Conservation (phyloP, 2,888 invertebrate species). For the Metallyticus violacea region DNA sequence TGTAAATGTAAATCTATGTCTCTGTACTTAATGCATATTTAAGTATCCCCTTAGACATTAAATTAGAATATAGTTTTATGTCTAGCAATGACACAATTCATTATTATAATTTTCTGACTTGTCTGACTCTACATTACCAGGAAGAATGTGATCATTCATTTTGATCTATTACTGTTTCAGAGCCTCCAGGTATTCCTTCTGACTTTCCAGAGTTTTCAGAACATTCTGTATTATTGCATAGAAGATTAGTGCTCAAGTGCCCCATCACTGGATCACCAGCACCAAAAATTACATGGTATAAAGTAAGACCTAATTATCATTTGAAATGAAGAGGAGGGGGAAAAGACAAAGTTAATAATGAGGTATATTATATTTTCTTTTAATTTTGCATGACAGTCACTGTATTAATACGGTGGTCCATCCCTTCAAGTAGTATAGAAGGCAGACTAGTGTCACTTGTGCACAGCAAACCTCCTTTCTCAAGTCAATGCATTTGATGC, state of each 20-base stretch:
- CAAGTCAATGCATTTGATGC: no score
- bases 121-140: no score
- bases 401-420: no score
- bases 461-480: no score
- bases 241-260: constrained; percentile 53
- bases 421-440: no score
- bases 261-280: constrained; percentile 57
- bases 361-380: no score
- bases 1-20: neutral
- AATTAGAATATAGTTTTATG: neutral
- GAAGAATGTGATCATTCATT: neutral
- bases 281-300: constrained; percentile 60
- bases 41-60: neutral
- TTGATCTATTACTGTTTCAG: constrained; percentile 29
- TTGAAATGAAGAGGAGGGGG: neutral
- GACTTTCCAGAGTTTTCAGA: constrained; percentile 15
- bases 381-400: no score
- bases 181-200: constrained; percentile 43
- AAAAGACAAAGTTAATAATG: neutral
- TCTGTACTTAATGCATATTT: no score
- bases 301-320: constrained; percentile 45
- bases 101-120: no score
- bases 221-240: constrained; percentile 43
- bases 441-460: no score
- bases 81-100: no score